Conservation (phyloP, 37 sponge, comb jelly and placozoan species). For the Halichondria panicea region DNA sequence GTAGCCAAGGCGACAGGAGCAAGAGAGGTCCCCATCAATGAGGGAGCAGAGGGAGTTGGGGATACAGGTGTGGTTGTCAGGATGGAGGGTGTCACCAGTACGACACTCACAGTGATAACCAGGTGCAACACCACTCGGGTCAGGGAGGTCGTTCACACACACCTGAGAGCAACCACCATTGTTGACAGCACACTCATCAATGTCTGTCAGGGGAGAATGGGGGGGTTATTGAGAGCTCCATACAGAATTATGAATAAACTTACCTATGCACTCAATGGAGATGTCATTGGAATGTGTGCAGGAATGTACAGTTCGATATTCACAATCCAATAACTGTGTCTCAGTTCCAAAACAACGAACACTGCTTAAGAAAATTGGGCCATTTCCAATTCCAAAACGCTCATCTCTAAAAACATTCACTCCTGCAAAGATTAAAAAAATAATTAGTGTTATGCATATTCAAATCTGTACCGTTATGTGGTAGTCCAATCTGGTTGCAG, state of each 20-base stretch:
- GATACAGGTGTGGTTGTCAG: slow-evolving; percentile 1
- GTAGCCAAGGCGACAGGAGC: slow-evolving; percentile 5
- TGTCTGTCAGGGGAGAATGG: background rate
- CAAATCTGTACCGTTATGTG: background rate
- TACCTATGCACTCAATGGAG: background rate
- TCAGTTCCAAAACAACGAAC: slow-evolving; percentile 29
- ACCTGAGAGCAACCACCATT: background rate
- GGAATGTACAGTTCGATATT: no score
- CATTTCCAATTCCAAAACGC: slow-evolving; percentile 32
- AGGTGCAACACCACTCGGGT: no score
- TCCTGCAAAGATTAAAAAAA: background rate
- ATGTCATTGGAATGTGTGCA: background rate
- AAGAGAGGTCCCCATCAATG: background rate
- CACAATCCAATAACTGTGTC: slow-evolving; percentile 16
- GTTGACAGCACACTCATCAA: slow-evolving; percentile 5
- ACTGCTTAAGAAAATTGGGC: slow-evolving; percentile 29
- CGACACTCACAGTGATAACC: background rate
- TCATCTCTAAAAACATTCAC: background rate
- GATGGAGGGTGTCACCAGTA: background rate
- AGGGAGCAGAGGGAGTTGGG: background rate
- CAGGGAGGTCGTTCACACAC: background rate
- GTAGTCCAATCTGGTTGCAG: slow-evolving; percentile 7
- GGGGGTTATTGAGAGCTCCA: background rate
- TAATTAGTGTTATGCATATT: background rate
- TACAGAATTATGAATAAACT: background rate